Base-by-base conservation (phyloP, 2,113 vertebrate species). In the Rhombomys opimus region DNA sequence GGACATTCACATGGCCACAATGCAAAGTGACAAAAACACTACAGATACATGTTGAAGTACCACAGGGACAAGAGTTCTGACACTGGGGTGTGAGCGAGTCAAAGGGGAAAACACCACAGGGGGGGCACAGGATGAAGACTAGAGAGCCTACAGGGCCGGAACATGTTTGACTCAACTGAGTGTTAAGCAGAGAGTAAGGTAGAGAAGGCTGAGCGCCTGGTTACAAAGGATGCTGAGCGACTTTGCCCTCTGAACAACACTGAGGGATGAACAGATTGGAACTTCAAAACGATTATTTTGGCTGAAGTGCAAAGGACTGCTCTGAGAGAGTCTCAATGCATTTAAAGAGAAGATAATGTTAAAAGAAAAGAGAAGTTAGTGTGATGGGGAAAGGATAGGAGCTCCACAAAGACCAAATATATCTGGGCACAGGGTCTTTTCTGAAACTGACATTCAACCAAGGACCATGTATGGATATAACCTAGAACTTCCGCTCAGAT, bases 341-440 rank as follows among this genome's bases (percentile, higher is more conserved):
- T 73, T 95, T 84, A 89, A 95, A 46, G 30, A 89, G 57, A 80
- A 65, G 82, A 95, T 32, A 32, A 87, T 68, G 3, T 85, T 73
- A 46, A 78, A 80, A 82, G 15, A 30, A 94, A 68, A 27, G n/a
- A 77, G 46, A 54, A 87, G n/a, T n/a, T n/a, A n/a, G n/a, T n/a
- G n/a, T n/a, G n/a, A n/a, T n/a, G n/a, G n/a, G n/a, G n/a, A n/a
- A n/a, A n/a, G n/a, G n/a, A n/a, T n/a, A n/a, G n/a, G n/a, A n/a
- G n/a, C n/a, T n/a, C n/a, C n/a, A n/a, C n/a, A n/a, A n/a, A n/a
- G n/a, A n/a, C n/a, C n/a, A n/a, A n/a, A n/a, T n/a, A n/a, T n/a
- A n/a, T n/a, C n/a, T n/a, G n/a, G n/a, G n/a, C n/a, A n/a, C n/a
- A n/a, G n/a, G n/a, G n/a, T n/a, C n/a, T n/a, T n/a, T n/a, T n/a